phyloP scores from a whole-genome alignment of 2,113 vertebrate genomes.

The Centrocercus urophasianus region DNA sequence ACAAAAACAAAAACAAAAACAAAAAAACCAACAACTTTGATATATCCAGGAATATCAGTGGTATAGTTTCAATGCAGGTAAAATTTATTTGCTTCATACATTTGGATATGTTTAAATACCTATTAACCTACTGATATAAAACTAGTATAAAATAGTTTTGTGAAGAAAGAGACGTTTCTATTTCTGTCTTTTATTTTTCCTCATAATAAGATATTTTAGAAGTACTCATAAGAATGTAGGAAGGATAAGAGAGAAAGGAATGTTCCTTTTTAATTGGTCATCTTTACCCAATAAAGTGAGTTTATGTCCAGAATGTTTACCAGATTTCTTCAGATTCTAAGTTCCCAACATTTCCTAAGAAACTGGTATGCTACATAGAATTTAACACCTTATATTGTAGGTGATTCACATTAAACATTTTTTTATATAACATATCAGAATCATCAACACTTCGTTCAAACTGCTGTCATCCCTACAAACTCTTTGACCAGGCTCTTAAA shows the following conservation, averaged over 20 bases:
- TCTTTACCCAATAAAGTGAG: neutral
- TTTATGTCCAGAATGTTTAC: constrained; percentile 14
- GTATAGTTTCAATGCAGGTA: neutral
- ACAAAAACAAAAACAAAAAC: too few relatives aligned
- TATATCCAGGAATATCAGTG: neutral
- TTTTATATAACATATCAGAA: neutral
- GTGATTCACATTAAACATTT: neutral
- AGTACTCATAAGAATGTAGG: neutral
- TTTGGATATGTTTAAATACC: neutral
- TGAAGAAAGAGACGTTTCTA: neutral
- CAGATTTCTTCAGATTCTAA: constrained; percentile 11
- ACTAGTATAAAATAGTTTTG: rapidly evolving
- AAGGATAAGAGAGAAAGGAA: neutral
- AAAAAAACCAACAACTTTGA: neutral
- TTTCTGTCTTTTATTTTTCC: neutral
- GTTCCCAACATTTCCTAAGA: constrained; percentile 11
- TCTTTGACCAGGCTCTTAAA: neutral
- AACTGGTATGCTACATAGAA: neutral
- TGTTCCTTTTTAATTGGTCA: neutral
- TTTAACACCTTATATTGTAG: neutral
- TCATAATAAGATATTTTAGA: neutral
- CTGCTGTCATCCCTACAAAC: neutral
- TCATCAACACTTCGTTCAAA: neutral
- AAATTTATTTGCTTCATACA: neutral
- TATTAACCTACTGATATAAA: neutral